Conservation (phyloP, 2,113 vertebrate genomes). For the Amia ocellicauda region DNA sequence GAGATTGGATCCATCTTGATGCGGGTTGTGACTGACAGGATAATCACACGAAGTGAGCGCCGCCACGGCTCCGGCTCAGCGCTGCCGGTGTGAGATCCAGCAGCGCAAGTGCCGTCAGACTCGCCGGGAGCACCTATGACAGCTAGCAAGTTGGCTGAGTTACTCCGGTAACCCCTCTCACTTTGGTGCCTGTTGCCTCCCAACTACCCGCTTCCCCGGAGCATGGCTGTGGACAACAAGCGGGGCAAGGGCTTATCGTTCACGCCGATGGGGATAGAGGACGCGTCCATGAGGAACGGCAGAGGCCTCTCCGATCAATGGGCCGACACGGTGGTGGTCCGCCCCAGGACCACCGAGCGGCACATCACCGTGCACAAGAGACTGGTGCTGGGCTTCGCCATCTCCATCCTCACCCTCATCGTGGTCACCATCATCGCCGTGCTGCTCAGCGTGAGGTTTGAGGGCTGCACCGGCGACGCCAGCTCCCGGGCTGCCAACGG, state of each 20-base stretch:
- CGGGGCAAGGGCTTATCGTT: conserved; percentile 54
- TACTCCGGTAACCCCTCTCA: conserved; percentile 13
- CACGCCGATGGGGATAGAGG: conserved; percentile 73
- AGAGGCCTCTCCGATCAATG: conserved; percentile 79
- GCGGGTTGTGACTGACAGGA: background rate
- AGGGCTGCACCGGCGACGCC: conserved; percentile 71
- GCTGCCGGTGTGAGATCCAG: background rate
- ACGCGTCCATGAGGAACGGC: conserved; percentile 77
- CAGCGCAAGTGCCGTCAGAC: background rate
- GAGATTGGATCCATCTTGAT: background rate
- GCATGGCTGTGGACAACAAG: conserved; percentile 64
- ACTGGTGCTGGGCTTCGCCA: conserved; percentile 82
- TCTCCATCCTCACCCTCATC: conserved; percentile 86
- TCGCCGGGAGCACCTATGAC: conserved; percentile 4
- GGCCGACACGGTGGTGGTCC: conserved; percentile 73
- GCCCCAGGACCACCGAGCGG: conserved; percentile 82
- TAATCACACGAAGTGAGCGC: conserved; percentile 17
- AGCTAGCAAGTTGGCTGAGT: conserved; percentile 14
- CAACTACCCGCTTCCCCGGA: conserved; percentile 32
- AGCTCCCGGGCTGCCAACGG: conserved; percentile 40
- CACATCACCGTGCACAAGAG: conserved; percentile 84
- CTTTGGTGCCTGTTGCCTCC: conserved; percentile 12
- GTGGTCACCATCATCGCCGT: conserved; percentile 83
- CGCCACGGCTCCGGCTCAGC: conserved; percentile 7
- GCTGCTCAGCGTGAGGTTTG: conserved; percentile 80